These are phyloP conservation scores for Torymus auratus DNA, from an alignment of 2,888 invertebrate genomes.

Conservation along the genomic window DNA sequence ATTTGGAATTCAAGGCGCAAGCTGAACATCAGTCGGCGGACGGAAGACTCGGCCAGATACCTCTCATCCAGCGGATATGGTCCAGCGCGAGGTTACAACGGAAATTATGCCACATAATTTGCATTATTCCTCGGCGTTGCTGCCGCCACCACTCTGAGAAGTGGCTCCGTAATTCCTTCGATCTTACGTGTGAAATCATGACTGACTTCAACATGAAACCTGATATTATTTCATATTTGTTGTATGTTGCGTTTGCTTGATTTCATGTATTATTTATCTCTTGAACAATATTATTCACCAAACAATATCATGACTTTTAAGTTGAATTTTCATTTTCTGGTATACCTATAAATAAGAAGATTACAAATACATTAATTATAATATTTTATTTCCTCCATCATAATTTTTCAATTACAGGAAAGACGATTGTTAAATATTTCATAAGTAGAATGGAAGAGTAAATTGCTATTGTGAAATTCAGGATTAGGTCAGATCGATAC, in stretches of 20 bases:
- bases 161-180: conserved; percentile 1
- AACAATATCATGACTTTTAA: no score
- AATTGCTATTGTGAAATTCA: not conserved
- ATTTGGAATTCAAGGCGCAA: conserved; percentile 51
- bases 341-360: no score
- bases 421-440: not conserved
- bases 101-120: conserved; percentile 55
- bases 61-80: conserved; percentile 50
- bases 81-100: conserved; percentile 43
- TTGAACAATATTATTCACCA: no score
- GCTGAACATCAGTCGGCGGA: conserved; percentile 44
- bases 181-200: conserved; percentile 11
- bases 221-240: no score
- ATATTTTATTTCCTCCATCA: no score
- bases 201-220: not conserved
- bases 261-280: no score
- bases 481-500: no score
- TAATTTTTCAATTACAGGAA: not conserved
- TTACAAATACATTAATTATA: no score
- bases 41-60: conserved; percentile 47
- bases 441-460: not conserved
- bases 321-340: no score
- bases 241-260: no score
- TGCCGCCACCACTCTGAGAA: not conserved
- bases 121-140: conserved; percentile 41